Evolutionary conservation across 2,888 invertebrate species (phyloP).

Genomic region (Orthosia cruda): DNA sequence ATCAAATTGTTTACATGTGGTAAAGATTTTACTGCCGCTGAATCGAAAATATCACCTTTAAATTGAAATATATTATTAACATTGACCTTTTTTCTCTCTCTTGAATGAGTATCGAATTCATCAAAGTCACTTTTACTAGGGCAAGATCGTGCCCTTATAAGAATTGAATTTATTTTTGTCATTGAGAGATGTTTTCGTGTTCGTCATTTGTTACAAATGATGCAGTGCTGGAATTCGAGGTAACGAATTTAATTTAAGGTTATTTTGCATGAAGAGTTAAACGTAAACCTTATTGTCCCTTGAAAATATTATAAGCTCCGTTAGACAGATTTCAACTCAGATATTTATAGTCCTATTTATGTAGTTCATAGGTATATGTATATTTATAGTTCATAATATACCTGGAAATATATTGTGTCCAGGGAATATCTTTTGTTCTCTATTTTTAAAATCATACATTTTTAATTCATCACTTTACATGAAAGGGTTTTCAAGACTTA

Average conservation of each 20-base stretch:
- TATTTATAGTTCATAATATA: neutral
- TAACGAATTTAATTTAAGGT: neutral
- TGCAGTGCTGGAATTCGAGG: neutral
- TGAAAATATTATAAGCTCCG: neutral
- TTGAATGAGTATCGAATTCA: constrained; percentile 16
- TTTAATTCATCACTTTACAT: constrained; percentile 15
- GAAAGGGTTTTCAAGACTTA: constrained; percentile 29
- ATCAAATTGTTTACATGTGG: neutral
- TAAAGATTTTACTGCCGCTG: constrained; percentile 2
- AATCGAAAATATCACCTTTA: constrained; percentile 13
- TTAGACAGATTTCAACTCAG: neutral
- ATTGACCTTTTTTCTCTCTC: constrained; percentile 26
- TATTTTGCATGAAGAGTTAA: neutral
- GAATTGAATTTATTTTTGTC: constrained; percentile 5
- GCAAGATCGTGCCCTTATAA: constrained; percentile 7
- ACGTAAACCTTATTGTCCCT: neutral
- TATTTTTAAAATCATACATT: constrained; percentile 23
- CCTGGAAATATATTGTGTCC: neutral
- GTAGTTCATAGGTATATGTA: neutral
- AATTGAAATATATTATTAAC: constrained; percentile 10
- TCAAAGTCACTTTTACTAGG: constrained; percentile 21
- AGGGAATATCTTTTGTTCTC: neutral
- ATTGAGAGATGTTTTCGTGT: neutral
- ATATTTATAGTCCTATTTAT: neutral
- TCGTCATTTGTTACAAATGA: constrained; percentile 14